Evolutionary conservation across 2,113 vertebrate species (phyloP).

Genomic region (Gymnocephalus cernua): DNA sequence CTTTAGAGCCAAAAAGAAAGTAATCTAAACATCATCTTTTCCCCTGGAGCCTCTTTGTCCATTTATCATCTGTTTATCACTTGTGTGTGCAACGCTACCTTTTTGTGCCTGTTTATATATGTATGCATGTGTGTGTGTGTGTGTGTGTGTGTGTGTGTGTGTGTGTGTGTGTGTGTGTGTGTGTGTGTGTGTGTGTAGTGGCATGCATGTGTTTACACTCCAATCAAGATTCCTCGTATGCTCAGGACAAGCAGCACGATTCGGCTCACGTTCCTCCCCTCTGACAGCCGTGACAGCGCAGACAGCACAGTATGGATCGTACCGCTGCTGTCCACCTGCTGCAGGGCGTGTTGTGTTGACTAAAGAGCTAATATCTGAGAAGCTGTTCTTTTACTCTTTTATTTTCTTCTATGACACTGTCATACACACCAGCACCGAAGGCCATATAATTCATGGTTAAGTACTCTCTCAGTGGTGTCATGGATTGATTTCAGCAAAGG

Average conservation of each 20-base stretch:
- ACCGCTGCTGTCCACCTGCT: conserved; percentile 21
- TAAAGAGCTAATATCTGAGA: conserved; percentile 19
- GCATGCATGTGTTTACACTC: conserved; percentile 15
- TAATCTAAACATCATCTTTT: neutral
- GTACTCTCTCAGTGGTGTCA: neutral
- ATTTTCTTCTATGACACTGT: neutral
- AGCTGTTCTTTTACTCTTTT: neutral
- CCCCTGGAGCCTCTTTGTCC: neutral
- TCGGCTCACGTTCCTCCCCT: conserved; percentile 38
- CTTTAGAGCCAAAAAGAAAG: neutral
- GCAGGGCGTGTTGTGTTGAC: conserved; percentile 27
- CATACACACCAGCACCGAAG: conserved; percentile 7
- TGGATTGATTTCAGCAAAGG: conserved; percentile 31
- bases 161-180: neutral
- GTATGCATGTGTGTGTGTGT: neutral
- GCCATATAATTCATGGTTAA: conserved; percentile 1
- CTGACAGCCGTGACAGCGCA: conserved; percentile 58
- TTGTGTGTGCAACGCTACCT: neutral
- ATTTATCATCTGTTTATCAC: neutral
- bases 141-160: neutral
- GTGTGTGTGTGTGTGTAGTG: neutral
- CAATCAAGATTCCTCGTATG: conserved; percentile 52
- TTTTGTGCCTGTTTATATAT: neutral
- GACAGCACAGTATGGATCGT: conserved; percentile 63
- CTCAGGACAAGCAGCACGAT: neutral